These are phyloP conservation scores for Thymelicus sylvestris DNA, from an alignment of 2,888 invertebrate genomes.

Conservation along the genomic window DNA sequence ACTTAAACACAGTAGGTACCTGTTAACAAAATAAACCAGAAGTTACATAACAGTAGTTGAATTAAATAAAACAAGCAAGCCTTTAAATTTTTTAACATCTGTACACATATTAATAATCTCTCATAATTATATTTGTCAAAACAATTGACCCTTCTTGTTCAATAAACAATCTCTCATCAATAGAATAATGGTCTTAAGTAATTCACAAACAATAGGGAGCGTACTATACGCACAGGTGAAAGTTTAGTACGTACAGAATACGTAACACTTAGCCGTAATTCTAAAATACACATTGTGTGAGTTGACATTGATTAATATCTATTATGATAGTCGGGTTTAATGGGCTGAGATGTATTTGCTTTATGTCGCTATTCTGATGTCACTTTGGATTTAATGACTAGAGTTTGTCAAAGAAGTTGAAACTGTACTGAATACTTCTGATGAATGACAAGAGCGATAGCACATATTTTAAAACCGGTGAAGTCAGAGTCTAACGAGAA, in stretches of 20 bases:
- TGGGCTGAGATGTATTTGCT: constrained; percentile 23
- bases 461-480: no score
- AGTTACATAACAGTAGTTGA: no score
- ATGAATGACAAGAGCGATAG: background rate
- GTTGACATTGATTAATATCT: constrained; percentile 33
- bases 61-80: no score
- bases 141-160: constrained; percentile 20
- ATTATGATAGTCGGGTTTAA: constrained; percentile 31
- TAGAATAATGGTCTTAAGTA: constrained; percentile 44
- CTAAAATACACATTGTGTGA: constrained; percentile 56
- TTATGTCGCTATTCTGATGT: constrained; percentile 24
- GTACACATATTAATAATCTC: background rate
- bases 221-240: constrained; percentile 46
- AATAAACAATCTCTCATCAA: constrained; percentile 32
- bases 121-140: constrained; percentile 16
- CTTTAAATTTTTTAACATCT: background rate
- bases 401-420: constrained; percentile 2
- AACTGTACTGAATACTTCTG: background rate
- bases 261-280: constrained; percentile 52
- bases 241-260: constrained; percentile 46
- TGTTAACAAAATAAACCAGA: no score
- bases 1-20: no score
- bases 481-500: no score
- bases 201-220: constrained; percentile 51
- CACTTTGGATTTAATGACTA: constrained; percentile 1